These are phyloP conservation scores for Rhinopomastus cyanomelas DNA, from an alignment of 2,113 vertebrate genomes.

Conservation along the genomic window DNA sequence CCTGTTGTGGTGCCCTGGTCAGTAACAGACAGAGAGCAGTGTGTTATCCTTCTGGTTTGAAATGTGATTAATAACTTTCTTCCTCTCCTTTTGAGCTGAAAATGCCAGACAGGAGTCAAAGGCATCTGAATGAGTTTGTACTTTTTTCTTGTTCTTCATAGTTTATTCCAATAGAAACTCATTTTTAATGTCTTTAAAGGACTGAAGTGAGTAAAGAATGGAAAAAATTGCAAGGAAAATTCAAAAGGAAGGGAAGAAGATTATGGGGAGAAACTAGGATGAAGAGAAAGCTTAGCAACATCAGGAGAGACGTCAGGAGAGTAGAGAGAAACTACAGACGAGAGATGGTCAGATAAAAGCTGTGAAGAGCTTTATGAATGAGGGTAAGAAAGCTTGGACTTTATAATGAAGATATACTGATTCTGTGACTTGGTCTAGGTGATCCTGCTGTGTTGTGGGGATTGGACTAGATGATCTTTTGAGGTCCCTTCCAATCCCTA, in stretches of 20 bases:
- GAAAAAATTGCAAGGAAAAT: not conserved
- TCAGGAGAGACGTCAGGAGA: not conserved
- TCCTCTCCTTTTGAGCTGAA: not conserved
- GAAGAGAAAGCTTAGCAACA: not conserved
- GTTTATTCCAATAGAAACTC: not conserved
- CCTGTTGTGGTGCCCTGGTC: not conserved
- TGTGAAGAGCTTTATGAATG: not conserved
- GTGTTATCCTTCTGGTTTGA: not conserved
- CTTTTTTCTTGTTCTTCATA: not conserved
- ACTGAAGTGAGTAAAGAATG: not conserved
- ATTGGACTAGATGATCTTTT: no score
- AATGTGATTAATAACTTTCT: not conserved
- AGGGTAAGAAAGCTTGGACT: not conserved
- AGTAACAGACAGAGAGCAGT: not conserved
- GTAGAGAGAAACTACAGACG: not conserved
- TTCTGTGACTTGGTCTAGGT: no score
- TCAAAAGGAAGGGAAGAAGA: not conserved
- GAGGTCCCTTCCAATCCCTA: no score
- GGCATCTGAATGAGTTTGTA: not conserved
- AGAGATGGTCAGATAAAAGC: not conserved
- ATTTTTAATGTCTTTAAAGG: not conserved
- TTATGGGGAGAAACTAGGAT: not conserved
- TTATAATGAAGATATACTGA: not conserved
- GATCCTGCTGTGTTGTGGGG: no score
- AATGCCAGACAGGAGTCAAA: not conserved